Evolutionary conservation across 2,797 vertebrate genomes (phyloP), one percentile per base, ranked within the genome.

Genomic region (Myripristis murdjan): DNA sequence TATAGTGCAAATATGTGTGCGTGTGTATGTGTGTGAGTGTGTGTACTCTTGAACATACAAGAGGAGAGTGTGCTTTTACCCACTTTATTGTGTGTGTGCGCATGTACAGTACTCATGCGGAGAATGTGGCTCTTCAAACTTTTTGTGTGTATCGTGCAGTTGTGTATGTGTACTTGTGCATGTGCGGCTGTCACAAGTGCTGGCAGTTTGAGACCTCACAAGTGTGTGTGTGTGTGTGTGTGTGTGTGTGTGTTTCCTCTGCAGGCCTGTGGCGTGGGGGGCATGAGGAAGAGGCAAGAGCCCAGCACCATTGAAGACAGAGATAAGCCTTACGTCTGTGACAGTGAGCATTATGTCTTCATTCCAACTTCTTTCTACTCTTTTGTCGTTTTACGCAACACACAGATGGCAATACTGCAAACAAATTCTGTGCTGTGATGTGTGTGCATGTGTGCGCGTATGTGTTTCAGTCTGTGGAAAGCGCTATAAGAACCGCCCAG

Each of bases 241-340:
- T 46, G 57, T 77, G 41, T 75, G 52, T 64, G 33, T 68, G 33
- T 69, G 56, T 83, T 46, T 59, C 55, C 46, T 46, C 72, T 67
- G 7, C 87, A 98, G 97, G 95, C 96, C 28, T 97, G 93, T 11
- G 96, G 97, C 60, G 96, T 97, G 4, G 97, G 97, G 52, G 96
- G 96, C 37, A 95, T 97, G 94, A 95, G 97, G 79, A 98, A 98
- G 93, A 95, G 96, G 83, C 96, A 97, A 86, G 97, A 97, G 60
- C 90, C 94, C 0, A 89, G 95, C 67, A 91, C 95, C 61, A 90
- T 96, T 79, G 97, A 98, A 91, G 97, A 98, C 82, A 91, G 97
- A 89, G 97, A 98, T 95, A 98, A 98, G 90, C 97, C 97, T 86
- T 98, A 98, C 82, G 96, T 98, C 84, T 98, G 97, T 91, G 97